Evolutionary conservation across 2,888 invertebrate species (phyloP).

Genomic region (Chrysolina haemoptera): DNA sequence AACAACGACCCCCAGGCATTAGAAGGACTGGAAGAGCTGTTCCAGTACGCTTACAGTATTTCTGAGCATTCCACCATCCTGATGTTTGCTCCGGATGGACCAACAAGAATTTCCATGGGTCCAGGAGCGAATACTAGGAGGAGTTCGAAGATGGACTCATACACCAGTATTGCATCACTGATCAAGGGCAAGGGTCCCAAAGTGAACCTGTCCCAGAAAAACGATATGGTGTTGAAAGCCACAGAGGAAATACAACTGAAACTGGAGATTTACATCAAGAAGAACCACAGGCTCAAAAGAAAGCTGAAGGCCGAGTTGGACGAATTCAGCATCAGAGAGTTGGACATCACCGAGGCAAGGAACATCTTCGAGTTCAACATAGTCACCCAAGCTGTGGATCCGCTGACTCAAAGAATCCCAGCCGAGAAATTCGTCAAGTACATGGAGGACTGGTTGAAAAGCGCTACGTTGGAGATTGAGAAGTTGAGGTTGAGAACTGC

Average conservation of each 20-base stretch:
- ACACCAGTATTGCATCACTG: slow-evolving; percentile 32
- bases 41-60: slow-evolving; percentile 24
- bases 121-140: slow-evolving; percentile 3
- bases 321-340: slow-evolving; percentile 72
- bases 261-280: slow-evolving; percentile 51
- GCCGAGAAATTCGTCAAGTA: slow-evolving; percentile 73
- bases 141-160: slow-evolving; percentile 10
- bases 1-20: slow-evolving; percentile 50
- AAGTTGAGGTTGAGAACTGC: slow-evolving; percentile 74
- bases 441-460: slow-evolving; percentile 76
- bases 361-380: slow-evolving; percentile 72
- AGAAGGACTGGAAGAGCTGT: slow-evolving; percentile 47
- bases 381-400: slow-evolving; percentile 66
- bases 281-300: slow-evolving; percentile 49
- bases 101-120: neutral
- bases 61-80: slow-evolving; percentile 10
- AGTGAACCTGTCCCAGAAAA: slow-evolving; percentile 55
- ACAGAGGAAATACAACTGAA: slow-evolving; percentile 55
- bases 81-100: neutral
- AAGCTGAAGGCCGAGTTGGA: slow-evolving; percentile 62
- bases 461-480: slow-evolving; percentile 73
- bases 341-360: slow-evolving; percentile 71
- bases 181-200: slow-evolving; percentile 51
- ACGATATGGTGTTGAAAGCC: slow-evolving; percentile 57
- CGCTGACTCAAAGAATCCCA: slow-evolving; percentile 75